These are phyloP conservation scores for Lasioglossum leucozonium DNA, from an alignment of 2,888 invertebrate species.

Conservation along the genomic window DNA sequence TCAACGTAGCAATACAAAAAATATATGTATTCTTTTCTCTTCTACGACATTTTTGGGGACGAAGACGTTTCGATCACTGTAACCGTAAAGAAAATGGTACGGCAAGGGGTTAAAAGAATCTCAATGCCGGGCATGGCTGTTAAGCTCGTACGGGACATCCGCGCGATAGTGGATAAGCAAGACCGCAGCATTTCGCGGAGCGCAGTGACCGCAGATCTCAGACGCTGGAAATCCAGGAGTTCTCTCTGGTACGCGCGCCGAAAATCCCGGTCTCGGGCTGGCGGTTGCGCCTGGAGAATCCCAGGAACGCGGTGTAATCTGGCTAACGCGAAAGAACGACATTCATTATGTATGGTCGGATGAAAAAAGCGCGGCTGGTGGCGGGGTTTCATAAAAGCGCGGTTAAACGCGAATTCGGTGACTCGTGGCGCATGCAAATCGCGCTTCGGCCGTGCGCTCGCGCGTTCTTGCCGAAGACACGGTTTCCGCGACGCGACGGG, in stretches of 20 bases:
- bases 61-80: too few species aligned
- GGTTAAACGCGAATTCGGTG: slow-evolving; percentile 42
- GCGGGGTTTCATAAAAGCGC: slow-evolving; percentile 5
- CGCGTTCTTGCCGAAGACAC: slow-evolving; percentile 42
- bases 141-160: not conserved
- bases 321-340: not conserved
- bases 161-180: not conserved
- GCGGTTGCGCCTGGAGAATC: not conserved
- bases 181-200: not conserved
- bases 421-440: slow-evolving; percentile 48
- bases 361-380: not conserved
- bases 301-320: slow-evolving; percentile 17
- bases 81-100: too few species aligned
- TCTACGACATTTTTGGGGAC: too few species aligned
- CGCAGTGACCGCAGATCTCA: not conserved
- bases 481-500: slow-evolving; percentile 32
- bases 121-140: not conserved
- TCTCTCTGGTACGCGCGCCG: not conserved
- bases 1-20: too few species aligned
- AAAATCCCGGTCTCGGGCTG: not conserved
- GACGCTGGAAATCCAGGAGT: not conserved
- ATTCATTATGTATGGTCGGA: not conserved
- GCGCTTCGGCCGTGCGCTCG: slow-evolving; percentile 3
- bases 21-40: too few species aligned
- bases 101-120: too few species aligned